Conservation (phyloP, 2,888 invertebrate genomes). For the Achlya flavicornis region DNA sequence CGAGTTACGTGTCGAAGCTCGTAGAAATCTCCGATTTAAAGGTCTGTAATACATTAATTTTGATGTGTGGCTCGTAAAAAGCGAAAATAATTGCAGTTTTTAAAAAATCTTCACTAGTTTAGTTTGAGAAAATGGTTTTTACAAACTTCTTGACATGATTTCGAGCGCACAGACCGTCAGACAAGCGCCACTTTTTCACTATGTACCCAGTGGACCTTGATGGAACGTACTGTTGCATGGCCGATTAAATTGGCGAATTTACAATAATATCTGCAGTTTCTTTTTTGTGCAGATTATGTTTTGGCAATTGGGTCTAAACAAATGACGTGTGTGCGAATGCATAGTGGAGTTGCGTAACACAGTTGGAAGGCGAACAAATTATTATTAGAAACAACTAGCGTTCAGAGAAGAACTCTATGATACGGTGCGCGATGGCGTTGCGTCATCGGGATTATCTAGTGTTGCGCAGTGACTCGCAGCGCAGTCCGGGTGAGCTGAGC, state of each 20-base stretch:
- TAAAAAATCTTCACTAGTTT: too few relatives aligned
- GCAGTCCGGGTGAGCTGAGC: too few relatives aligned
- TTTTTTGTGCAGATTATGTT: slow-evolving; percentile 1
- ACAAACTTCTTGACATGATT: background rate
- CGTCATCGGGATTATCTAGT: too few relatives aligned
- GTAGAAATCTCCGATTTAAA: background rate
- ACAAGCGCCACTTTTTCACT: background rate
- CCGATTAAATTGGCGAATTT: slow-evolving; percentile 2
- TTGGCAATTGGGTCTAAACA: background rate
- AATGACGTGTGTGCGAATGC: background rate
- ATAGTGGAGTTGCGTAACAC: background rate
- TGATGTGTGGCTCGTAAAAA: too few relatives aligned
- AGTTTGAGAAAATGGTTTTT: background rate
- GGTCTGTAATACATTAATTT: background rate
- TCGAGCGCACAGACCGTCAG: background rate
- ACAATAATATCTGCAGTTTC: background rate
- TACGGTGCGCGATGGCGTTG: too few relatives aligned
- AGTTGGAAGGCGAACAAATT: background rate
- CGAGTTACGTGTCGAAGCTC: background rate
- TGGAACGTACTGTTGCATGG: slow-evolving; percentile 3
- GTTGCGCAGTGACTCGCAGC: too few relatives aligned
- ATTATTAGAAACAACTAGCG: too few relatives aligned
- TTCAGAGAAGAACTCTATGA: too few relatives aligned
- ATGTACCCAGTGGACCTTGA: background rate
- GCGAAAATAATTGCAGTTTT: too few relatives aligned